Evolutionary conservation across 1,140 invertebrate species (phyloP), one percentile per base, ranked within the genome.

Genomic region (Cotesia chilonis): DNA sequence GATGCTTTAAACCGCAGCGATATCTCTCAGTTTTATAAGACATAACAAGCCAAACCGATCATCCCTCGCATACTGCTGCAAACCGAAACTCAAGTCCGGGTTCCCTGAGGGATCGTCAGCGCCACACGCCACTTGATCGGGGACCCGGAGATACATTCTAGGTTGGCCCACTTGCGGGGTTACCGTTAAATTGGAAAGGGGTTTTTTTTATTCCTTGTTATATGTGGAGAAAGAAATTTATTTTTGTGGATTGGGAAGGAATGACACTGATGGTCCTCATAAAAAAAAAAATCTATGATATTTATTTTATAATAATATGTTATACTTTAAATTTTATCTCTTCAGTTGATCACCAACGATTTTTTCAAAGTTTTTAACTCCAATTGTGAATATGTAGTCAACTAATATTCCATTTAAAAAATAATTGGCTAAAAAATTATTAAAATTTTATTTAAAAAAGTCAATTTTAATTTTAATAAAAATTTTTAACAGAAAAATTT

Each of bases 1-100:
- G 78, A 81, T 78, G 82, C 82, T 85, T 86, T 86, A 86, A 86
- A 86, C 81, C 84, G 81, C 84, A 85, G 80, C 83, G 79, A 84
- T 86, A 84, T 85, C 81, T 78, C 79, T 81, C 80, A 79, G 77
- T 81, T 86, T 76, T 77, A 47, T 47, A 47, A 75, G 74, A 68
- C 14, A 37, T 35, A 65, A 65, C 38, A 71, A 74, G 36, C 20
- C 75, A 75, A 81, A 82, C 78, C 80, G 77, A 80, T 77, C 75
- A 47, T 76, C 70, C 61, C 71, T 72, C 66, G 73, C 72, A 36
- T 28, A 54, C 17, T 20, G 7, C 14, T 36, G 14, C 20, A 54
- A 20, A 67, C 4, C n/a, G 10, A 41, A 6, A 41, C 17, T 7
- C 38, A 65, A 47, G 41, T 47, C 63, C 12, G 38, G 10, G 60